A percentile compares a stretch with the other conserved stretches of the same genome.
These are phyloP conservation scores for Silurus glanis DNA, from an alignment of 2,113 vertebrate genomes.

Conservation along the genomic window DNA sequence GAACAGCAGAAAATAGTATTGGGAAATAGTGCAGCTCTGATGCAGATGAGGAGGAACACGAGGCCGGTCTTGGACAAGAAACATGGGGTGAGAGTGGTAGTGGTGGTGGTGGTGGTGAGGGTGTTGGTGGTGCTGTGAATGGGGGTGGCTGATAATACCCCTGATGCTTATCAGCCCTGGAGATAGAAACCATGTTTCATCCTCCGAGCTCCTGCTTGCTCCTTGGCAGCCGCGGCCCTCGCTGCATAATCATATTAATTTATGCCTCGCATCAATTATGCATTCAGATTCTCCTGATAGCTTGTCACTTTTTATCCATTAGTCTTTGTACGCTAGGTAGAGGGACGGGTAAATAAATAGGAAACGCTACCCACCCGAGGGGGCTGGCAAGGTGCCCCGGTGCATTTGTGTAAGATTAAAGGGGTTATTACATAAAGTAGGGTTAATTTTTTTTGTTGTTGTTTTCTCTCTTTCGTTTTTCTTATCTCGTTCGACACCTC, in stretches of 20 bases:
- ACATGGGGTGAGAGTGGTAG: background rate
- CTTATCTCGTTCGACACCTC: conserved; percentile 78
- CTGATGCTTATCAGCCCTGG: conserved; percentile 81
- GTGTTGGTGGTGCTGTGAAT: background rate
- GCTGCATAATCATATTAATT: conserved; percentile 90
- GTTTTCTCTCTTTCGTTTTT: conserved; percentile 73
- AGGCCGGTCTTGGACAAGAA: conserved; percentile 36
- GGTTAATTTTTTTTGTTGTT: conserved; percentile 45
- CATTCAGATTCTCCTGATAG: conserved; percentile 86
- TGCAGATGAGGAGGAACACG: conserved; percentile 1
- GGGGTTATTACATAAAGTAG: conserved; percentile 81
- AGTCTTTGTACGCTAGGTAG: conserved; percentile 67
- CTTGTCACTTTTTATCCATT: conserved; percentile 91
- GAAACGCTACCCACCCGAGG: conserved; percentile 72
- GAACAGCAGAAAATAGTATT: too few relatives aligned
- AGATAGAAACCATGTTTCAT: conserved; percentile 81
- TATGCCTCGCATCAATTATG: conserved; percentile 90
- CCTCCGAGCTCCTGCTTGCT: conserved; percentile 76
- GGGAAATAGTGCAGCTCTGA: background rate
- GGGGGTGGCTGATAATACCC: conserved; percentile 19
- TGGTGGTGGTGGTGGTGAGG: too few relatives aligned
- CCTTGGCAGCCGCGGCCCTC: conserved; percentile 79
- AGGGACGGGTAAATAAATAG: conserved; percentile 58
- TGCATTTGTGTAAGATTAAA: conserved; percentile 80
- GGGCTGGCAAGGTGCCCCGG: conserved; percentile 76